Conservation (phyloP, 2,888 invertebrate genomes). For the Blastobasis lacticolella region DNA sequence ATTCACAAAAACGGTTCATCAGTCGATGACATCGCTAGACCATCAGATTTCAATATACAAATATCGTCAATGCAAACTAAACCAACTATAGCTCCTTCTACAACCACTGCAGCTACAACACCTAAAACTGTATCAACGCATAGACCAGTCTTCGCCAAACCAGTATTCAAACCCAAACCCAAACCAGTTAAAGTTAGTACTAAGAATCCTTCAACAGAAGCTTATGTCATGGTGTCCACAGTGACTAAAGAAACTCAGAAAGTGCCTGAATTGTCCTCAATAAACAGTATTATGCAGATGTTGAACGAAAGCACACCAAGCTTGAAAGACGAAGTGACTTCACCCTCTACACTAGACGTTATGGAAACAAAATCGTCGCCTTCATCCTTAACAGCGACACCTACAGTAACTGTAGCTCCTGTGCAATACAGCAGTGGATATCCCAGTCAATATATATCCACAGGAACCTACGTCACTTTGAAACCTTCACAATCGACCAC, state of each 20-base stretch:
- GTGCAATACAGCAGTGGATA: constrained; percentile 45
- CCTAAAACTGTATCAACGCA: constrained; percentile 55
- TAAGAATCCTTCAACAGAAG: constrained; percentile 51
- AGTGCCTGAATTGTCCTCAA: constrained; percentile 57
- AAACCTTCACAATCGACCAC: constrained; percentile 39
- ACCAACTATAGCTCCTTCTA: constrained; percentile 46
- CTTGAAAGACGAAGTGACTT: constrained; percentile 48
- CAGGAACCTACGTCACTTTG: constrained; percentile 59
- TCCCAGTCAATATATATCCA: constrained; percentile 41
- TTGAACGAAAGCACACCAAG: constrained; percentile 69
- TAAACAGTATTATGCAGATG: constrained; percentile 77
- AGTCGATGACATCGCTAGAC: constrained; percentile 65
- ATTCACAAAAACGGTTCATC: constrained; percentile 73
- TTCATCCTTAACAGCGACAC: constrained; percentile 10
- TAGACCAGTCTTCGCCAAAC: constrained; percentile 57
- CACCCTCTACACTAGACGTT: constrained; percentile 34
- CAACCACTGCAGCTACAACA: constrained; percentile 38
- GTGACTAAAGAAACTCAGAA: constrained; percentile 63
- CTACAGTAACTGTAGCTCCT: constrained; percentile 36
- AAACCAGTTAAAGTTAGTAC: constrained; percentile 44
- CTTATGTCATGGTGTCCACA: constrained; percentile 74
- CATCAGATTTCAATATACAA: constrained; percentile 67
- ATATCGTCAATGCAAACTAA: constrained; percentile 67
- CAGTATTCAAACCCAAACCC: constrained; percentile 74
- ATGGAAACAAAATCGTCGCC: constrained; percentile 61